Evolutionary conservation across 1,140 invertebrate genomes (phyloP).

Genomic region (Adoxophyes honmai): DNA sequence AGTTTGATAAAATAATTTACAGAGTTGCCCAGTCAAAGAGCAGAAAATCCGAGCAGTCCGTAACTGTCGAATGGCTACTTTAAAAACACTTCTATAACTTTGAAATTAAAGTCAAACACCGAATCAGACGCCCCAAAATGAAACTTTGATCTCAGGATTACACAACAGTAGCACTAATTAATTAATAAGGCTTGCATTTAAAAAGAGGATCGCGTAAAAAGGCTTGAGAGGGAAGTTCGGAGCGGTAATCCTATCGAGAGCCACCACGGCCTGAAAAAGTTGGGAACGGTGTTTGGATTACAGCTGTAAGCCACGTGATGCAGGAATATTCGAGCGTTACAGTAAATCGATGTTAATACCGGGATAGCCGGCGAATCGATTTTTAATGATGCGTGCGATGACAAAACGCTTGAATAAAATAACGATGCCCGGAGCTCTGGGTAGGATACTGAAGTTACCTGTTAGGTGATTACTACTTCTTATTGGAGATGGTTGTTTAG

Average conservation of each 20-base stretch:
- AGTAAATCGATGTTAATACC: slow-evolving; percentile 2
- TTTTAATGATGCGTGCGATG: background rate
- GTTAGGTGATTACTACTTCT: no score
- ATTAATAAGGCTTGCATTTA: slow-evolving; percentile 3
- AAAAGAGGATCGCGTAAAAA: background rate
- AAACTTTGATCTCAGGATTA: background rate
- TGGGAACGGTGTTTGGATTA: background rate
- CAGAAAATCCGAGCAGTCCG: no score
- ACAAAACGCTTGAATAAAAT: background rate
- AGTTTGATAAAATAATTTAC: no score
- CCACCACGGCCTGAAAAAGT: slow-evolving; percentile 3
- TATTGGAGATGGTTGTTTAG: no score
- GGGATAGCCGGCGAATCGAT: background rate
- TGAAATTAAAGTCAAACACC: background rate
- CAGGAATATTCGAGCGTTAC: slow-evolving; percentile 3
- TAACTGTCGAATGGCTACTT: background rate
- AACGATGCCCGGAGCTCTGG: background rate
- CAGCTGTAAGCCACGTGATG: background rate
- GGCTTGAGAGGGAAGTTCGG: slow-evolving; percentile 7
- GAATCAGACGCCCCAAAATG: background rate
- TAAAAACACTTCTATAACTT: background rate
- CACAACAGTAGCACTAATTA: slow-evolving; percentile 1
- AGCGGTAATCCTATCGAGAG: background rate
- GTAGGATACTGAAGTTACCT: no score
- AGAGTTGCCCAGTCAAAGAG: no score